Conservation (phyloP, 2,888 invertebrate genomes). For the Ormyrus labotus region DNA sequence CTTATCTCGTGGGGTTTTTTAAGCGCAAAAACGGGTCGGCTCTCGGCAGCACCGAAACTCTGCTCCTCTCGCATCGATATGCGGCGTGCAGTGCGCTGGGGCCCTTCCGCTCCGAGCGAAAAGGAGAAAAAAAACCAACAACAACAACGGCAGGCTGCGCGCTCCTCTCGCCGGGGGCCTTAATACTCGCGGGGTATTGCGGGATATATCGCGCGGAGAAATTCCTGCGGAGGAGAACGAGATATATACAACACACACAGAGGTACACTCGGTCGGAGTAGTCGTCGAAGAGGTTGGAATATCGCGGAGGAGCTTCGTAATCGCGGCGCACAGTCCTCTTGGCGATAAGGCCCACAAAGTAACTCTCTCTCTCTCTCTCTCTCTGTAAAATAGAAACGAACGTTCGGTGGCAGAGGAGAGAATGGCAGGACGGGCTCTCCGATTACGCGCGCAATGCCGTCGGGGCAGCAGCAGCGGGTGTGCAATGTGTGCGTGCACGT, state of each 20-base stretch:
- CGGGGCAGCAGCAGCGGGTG: constrained; percentile 59
- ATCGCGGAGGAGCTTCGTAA: neutral
- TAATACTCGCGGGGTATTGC: neutral
- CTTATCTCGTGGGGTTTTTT: constrained; percentile 38
- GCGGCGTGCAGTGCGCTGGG: neutral
- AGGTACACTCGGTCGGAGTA: neutral
- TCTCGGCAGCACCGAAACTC: constrained; percentile 16
- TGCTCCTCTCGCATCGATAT: neutral
- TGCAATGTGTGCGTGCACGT: constrained; percentile 59
- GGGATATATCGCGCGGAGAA: constrained; percentile 16
- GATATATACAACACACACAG: constrained; percentile 17
- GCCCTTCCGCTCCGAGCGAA: neutral
- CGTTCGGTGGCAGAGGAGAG: neutral
- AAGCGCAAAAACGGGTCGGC: constrained; percentile 40
- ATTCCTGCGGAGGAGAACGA: constrained; percentile 13
- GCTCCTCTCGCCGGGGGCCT: neutral
- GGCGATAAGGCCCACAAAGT: neutral
- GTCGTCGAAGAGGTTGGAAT: constrained; percentile 14
- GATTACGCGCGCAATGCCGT: constrained; percentile 13
- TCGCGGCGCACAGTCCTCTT: neutral
- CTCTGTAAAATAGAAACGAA: constrained; percentile 4
- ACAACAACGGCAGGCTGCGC: constrained; percentile 1
- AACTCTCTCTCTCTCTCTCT: neutral
- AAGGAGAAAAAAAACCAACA: neutral
- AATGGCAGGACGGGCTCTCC: neutral